Conservation (phyloP, 2,888 invertebrate genomes). For the Phorcus lineatus region DNA sequence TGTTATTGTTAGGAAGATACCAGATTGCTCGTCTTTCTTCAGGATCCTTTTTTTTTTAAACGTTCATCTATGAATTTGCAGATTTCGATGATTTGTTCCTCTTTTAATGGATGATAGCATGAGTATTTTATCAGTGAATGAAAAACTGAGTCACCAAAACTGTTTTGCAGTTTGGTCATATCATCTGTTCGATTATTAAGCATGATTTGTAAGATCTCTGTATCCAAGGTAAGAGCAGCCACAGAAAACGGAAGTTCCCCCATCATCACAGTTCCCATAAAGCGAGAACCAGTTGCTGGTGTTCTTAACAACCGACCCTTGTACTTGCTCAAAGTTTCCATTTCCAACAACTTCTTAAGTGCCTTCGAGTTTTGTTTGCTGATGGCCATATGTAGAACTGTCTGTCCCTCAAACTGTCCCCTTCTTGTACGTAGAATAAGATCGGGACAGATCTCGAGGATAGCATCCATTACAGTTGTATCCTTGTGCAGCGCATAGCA, state of each 20-base stretch:
- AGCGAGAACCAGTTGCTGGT: slow-evolving; percentile 47
- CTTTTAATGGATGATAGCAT: slow-evolving; percentile 47
- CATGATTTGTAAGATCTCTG: slow-evolving; percentile 43
- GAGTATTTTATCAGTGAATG: slow-evolving; percentile 51
- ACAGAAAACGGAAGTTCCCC: slow-evolving; percentile 57
- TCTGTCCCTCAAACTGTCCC: slow-evolving; percentile 47
- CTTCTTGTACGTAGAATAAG: slow-evolving; percentile 11
- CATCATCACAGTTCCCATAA: slow-evolving; percentile 55
- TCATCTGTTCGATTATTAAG: slow-evolving; percentile 36
- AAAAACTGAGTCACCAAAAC: slow-evolving; percentile 50
- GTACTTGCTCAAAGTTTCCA: not conserved
- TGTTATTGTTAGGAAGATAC: slow-evolving; percentile 52
- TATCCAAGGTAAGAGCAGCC: slow-evolving; percentile 54
- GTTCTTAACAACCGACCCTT: slow-evolving; percentile 28
- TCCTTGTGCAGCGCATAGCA: slow-evolving; percentile 18
- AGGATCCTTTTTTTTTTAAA: not conserved
- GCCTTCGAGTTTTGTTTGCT: slow-evolving; percentile 40
- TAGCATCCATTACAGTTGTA: not conserved
- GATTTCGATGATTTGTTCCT: slow-evolving; percentile 9
- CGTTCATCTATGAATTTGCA: not conserved
- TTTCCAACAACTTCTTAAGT: slow-evolving; percentile 29
- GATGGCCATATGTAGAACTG: slow-evolving; percentile 49
- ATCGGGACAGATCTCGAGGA: slow-evolving; percentile 21
- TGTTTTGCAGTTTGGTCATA: slow-evolving; percentile 35
- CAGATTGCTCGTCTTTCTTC: slow-evolving; percentile 38